Evolutionary conservation across 2,888 invertebrate genomes (phyloP), one percentile per base, ranked within the genome.

Genomic region (Melipona bicolor): DNA sequence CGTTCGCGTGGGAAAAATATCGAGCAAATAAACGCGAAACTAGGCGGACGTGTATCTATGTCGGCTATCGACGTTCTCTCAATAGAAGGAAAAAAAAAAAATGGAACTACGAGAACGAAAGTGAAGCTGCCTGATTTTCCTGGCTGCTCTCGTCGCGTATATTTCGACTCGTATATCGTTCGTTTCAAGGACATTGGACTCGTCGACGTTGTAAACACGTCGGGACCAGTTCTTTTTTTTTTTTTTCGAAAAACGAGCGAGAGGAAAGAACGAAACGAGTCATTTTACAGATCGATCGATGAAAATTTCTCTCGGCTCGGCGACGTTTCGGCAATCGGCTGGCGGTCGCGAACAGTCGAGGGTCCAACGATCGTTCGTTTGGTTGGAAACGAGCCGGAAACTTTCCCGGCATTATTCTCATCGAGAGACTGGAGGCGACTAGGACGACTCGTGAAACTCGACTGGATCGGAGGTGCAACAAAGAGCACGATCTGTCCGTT

Each of bases 161-260:
- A 61, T 43, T 71, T 75, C 69, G 62, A 62, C 71, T 72, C 43
- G 43, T 43, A 73, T 73, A 70, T 72, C 81, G 80, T 74, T 64
- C 77, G 77, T 73, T 83, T 65, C 82, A 85, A 79, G 77, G 82
- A 77, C 86, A 88, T 89, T 88, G 71, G 87, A 87, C 89, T 80
- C 78, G 71, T 74, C 74, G 74, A 79, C 72, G 81, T 77, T 72
- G 88, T 81, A 84, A 86, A 86, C 75, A 77, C 78, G 59, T 56
- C 59, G 67, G 17, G 32, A 21, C 64, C 32, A 64, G 64, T 64
- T 62, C 0, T 36, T 36, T 1, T 43, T 43, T 43, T 43, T 43
- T 9, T 43, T 32, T 21, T 32, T 32, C 5, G 24, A 24, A 49
- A 24, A 49, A n/a, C 9, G 43, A 65, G n/a, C 15, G 6, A 43